phyloP scores from a whole-genome alignment of 2,797 vertebrate species.

The Acropternis orthonyx region DNA sequence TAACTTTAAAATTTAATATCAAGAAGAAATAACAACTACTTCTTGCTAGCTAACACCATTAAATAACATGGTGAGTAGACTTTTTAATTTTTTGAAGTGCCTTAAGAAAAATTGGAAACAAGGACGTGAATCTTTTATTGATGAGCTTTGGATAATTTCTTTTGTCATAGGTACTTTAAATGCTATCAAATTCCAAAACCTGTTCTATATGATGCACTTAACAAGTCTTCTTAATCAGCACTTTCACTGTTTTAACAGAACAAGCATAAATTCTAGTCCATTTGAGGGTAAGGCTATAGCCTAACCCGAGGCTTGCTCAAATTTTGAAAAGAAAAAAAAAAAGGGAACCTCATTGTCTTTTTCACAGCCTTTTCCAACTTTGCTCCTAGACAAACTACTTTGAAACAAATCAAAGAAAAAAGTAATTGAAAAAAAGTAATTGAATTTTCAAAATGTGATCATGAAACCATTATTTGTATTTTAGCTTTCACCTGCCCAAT shows the following conservation, averaged over 20 bases:
- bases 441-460: not conserved
- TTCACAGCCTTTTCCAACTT: not conserved
- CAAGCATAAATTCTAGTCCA: not conserved
- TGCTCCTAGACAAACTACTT: not conserved
- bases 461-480: not conserved
- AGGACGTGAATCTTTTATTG: not conserved
- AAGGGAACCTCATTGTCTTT: not conserved
- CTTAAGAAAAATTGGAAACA: not conserved
- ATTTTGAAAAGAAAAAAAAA: not conserved
- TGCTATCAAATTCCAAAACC: not conserved
- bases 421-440: not conserved
- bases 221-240: not conserved
- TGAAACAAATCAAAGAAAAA: not conserved
- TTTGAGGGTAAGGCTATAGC: not conserved
- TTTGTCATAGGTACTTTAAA: not conserved
- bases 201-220: not conserved
- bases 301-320: not conserved
- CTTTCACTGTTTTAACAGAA: not conserved
- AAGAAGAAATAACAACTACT: not conserved
- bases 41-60: not conserved
- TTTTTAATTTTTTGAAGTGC: not conserved
- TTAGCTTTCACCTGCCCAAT: not conserved
- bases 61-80: not conserved
- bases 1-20: not conserved
- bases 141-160: not conserved